Percentiles rank a stretch among this genome's conserved stretches.
Conservation (phyloP, 2,113 vertebrate species). For the Baryphthengus martii region DNA sequence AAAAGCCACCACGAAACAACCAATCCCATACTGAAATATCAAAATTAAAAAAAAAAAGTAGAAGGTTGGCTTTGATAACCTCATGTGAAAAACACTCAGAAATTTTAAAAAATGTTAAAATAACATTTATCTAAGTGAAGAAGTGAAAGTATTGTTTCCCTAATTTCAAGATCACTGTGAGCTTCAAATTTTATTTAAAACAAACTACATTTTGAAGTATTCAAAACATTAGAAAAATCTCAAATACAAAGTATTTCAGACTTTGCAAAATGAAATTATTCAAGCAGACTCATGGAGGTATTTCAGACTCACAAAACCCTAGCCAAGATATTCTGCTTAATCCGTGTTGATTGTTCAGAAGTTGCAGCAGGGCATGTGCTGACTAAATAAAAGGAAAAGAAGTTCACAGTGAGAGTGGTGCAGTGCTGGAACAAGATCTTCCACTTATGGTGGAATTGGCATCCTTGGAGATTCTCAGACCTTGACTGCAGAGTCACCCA, state of each 20-base stretch:
- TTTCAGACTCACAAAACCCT: not conserved
- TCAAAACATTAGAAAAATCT: not conserved
- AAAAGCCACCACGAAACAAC: not conserved
- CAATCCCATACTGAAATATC: not conserved
- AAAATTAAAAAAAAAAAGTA: not conserved
- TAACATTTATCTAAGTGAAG: not conserved
- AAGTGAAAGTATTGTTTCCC: not conserved
- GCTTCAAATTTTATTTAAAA: not conserved
- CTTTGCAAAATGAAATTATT: not conserved
- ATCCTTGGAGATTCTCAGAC: not conserved
- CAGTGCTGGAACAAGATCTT: not conserved
- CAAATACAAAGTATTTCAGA: not conserved
- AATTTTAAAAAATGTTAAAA: not conserved
- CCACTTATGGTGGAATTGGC: not conserved
- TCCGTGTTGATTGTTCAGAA: not conserved
- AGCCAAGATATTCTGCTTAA: not conserved
- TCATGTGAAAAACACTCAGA: not conserved
- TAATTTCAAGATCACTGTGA: not conserved
- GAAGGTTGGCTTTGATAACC: not conserved
- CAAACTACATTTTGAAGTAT: not conserved
- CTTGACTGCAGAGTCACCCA: not conserved
- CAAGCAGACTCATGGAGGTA: not conserved
- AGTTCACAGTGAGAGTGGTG: not conserved
- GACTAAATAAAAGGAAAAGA: not conserved
- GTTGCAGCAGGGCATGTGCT: not conserved